Evolutionary conservation across 2,113 vertebrate genomes (phyloP), one percentile per base, ranked within the genome.

Genomic region (Scophthalmus maximus): DNA sequence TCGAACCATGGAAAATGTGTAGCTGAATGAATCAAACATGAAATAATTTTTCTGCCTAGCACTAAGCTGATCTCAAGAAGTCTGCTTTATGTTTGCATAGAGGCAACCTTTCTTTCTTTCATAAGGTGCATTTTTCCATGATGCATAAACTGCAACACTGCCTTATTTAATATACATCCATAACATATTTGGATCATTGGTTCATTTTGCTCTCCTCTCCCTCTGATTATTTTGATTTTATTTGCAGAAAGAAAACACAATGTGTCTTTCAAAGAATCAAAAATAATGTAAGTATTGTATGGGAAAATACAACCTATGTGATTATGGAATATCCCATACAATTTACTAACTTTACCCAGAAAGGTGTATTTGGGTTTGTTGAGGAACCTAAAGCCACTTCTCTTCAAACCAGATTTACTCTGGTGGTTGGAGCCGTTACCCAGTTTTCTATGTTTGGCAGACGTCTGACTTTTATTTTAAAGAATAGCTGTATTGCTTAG

Each of bases 371-470:
- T 81, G 22, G n/a, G 32, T 46, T 70, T 49, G 9, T 32, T 56
- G 47, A 56, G 71, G 53, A 32, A 14, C 55, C 26, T 40, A 42
- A 64, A 82, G 70, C 66, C 80, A 79, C 18, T 65, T 67, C 50
- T 84, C 60, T 60, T 82, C 70, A 84, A 84, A 61, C 59, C 20
- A 68, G 78, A 86, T 90, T 86, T 84, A 66, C 61, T 70, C 52
- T 77, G 64, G 83, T 84, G 69, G 50, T 72, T 80, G 62, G 53
- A 78, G 59, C 77, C 58, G 68, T 74, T 68, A 60, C 76, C 83
- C 58, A 18, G 55, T 76, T 79, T 89, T 81, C 63, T 85, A 26
- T 75, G 84, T 82, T 82, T 90, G 87, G 84, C 88, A 42, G 9
- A 11, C 6, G 22, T 46, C 75, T 56, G 14, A 53, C 68, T 65